A percentile compares a stretch with the other conserved stretches of the same genome.
phyloP scores from a whole-genome alignment of 2,797 vertebrate species.

The Gymnoscopelus braueri region DNA sequence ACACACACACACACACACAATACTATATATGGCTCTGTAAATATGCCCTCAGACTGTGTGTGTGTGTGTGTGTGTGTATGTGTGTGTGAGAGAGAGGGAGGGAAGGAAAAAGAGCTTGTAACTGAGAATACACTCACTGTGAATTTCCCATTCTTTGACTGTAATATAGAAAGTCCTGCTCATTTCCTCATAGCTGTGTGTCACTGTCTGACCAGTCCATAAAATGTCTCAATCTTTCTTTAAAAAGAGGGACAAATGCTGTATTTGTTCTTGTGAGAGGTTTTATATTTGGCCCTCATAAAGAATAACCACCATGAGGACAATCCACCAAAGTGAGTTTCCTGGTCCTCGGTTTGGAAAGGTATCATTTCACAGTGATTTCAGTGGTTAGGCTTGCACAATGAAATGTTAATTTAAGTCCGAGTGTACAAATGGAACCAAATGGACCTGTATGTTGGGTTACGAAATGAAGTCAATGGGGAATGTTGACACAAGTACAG shows the following conservation, averaged over 20 bases:
- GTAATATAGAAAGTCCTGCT: constrained; percentile 41
- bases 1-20: constrained; percentile 41
- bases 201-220: constrained; percentile 49
- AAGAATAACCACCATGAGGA: background rate
- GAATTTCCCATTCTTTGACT: constrained; percentile 61
- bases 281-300: background rate
- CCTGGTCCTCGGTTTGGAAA: background rate
- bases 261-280: constrained; percentile 10
- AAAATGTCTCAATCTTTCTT: constrained; percentile 18
- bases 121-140: constrained; percentile 50
- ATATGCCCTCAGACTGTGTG: constrained; percentile 58
- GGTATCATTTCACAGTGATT: background rate
- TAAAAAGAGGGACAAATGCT: constrained; percentile 5
- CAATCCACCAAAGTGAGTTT: background rate
- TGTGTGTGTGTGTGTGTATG: background rate
- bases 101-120: background rate
- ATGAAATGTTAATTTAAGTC: too few species aligned
- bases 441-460: background rate
- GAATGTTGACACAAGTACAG: background rate
- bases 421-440: too few species aligned
- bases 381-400: background rate
- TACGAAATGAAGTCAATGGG: constrained; percentile 4
- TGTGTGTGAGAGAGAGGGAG: too few species aligned
- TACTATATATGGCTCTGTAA: constrained; percentile 69
- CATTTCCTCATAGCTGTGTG: constrained; percentile 50